phyloP scores from a whole-genome alignment of 2,888 invertebrate genomes.

The Diloba caeruleocephala region DNA sequence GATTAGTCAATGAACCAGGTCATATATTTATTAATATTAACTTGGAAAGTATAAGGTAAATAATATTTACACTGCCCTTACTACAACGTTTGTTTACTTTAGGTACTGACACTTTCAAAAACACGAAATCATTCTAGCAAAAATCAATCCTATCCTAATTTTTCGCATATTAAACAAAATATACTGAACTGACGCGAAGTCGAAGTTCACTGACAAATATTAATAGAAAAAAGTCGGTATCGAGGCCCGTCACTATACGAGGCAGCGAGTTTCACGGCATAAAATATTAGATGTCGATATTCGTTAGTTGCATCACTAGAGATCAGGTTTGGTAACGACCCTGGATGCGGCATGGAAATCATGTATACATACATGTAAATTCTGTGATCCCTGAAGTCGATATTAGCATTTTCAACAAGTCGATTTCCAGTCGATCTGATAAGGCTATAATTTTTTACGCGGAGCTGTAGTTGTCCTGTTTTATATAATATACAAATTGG shows the following conservation, averaged over 20 bases:
- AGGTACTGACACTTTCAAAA: constrained; percentile 9
- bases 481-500: too few species aligned
- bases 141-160: constrained; percentile 28
- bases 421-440: too few species aligned
- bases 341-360: constrained; percentile 26
- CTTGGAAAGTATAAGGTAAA: background rate
- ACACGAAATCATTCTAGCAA: constrained; percentile 10
- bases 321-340: background rate
- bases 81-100: constrained; percentile 2
- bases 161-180: constrained; percentile 49
- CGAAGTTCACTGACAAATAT: constrained; percentile 58
- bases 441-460: too few species aligned
- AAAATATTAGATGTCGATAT: constrained; percentile 79
- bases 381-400: too few species aligned
- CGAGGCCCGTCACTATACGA: constrained; percentile 53
- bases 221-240: constrained; percentile 64
- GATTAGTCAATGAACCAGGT: too few species aligned
- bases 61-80: constrained; percentile 10
- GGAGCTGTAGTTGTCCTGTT: too few species aligned
- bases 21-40: too few species aligned
- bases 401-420: too few species aligned
- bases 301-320: constrained; percentile 75
- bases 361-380: background rate
- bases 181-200: constrained; percentile 13
- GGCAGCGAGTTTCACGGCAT: constrained; percentile 61